Conservation (phyloP, 2,888 invertebrate species). For the Anodontia alba region DNA sequence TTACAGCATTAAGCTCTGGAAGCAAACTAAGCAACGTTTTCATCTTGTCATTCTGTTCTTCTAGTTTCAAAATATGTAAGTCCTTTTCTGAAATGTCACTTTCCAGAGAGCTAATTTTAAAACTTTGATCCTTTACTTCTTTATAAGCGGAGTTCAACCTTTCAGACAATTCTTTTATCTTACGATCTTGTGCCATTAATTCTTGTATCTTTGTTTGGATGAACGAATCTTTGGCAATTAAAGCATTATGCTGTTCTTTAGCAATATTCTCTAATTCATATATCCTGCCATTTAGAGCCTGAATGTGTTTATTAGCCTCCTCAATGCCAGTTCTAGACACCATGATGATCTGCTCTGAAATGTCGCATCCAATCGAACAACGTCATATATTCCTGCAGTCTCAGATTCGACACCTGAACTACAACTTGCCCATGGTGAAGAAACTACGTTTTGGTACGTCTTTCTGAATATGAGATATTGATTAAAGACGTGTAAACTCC, state of each 20-base stretch:
- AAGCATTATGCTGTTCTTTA: constrained; percentile 71
- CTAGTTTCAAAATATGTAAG: constrained; percentile 20
- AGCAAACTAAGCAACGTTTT: constrained; percentile 34
- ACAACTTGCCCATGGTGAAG: too few species aligned
- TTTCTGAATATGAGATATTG: too few species aligned
- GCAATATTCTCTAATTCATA: constrained; percentile 78
- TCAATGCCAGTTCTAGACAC: constrained; percentile 80
- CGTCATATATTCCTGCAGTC: too few species aligned
- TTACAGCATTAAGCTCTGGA: constrained; percentile 38
- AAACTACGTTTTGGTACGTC: too few species aligned
- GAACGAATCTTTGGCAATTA: constrained; percentile 69
- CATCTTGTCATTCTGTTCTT: constrained; percentile 28
- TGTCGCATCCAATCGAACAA: too few species aligned
- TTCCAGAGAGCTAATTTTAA: constrained; percentile 25
- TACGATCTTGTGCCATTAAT: constrained; percentile 63
- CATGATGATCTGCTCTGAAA: constrained; percentile 52
- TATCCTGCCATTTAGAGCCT: constrained; percentile 79
- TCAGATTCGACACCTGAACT: too few species aligned
- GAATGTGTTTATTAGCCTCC: constrained; percentile 83
- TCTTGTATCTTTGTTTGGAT: constrained; percentile 65
- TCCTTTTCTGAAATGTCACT: constrained; percentile 20
- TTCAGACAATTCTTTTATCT: constrained; percentile 61
- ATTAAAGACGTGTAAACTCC: too few species aligned
- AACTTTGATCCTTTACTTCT: neutral
- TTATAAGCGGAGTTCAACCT: constrained; percentile 33